Conservation (phyloP, 2,113 vertebrate species). For the Rissa tridactyla region DNA sequence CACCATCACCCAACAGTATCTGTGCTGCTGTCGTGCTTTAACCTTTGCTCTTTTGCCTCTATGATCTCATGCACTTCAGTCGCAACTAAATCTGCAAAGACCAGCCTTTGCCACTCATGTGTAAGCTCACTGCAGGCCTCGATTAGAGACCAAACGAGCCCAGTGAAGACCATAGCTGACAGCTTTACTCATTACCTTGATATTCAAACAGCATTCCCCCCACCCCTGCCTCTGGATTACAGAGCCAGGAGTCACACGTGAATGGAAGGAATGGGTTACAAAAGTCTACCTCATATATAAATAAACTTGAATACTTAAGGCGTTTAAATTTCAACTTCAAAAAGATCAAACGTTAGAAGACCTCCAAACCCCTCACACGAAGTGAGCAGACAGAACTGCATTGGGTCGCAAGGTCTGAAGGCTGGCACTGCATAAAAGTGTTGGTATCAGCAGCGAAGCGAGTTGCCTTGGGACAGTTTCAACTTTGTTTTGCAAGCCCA, state of each 20-base stretch:
- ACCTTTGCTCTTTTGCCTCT: neutral
- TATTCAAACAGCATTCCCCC: neutral
- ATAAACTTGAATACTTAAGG: neutral
- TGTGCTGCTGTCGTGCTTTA: neutral
- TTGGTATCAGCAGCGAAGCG: neutral
- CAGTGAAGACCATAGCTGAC: neutral
- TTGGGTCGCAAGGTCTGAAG: neutral
- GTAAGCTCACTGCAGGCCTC: neutral
- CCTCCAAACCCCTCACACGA: neutral
- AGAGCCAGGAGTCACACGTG: neutral
- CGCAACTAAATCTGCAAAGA: neutral
- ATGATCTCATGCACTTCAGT: neutral
- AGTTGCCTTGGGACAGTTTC: neutral
- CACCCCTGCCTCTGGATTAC: neutral
- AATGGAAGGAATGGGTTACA: neutral
- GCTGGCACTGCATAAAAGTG: neutral
- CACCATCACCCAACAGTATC: no score
- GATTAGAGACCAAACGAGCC: neutral
- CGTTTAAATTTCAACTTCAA: neutral
- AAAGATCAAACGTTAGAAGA: neutral
- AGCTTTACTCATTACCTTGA: neutral
- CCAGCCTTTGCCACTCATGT: neutral
- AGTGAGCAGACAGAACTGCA: neutral
- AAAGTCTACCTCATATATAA: neutral
- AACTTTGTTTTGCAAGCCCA: neutral